A percentile compares a stretch with the other conserved stretches of the same genome.
Evolutionary conservation across 2,888 invertebrate species (phyloP).

Genomic region (Platycnemis pennipes): DNA sequence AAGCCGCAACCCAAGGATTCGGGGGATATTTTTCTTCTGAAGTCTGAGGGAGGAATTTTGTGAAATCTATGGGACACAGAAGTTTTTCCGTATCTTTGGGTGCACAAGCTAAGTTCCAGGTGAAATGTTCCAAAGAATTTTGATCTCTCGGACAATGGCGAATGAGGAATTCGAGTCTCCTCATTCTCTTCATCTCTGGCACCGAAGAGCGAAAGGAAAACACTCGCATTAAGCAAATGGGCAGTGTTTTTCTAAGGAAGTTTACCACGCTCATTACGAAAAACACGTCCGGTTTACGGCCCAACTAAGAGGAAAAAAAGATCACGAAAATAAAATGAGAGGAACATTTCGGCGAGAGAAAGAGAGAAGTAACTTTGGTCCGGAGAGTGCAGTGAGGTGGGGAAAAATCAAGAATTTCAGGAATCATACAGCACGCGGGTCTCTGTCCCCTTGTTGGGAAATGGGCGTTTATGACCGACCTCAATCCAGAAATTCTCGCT

Average conservation of each 20-base stretch:
- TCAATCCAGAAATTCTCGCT: conserved; percentile 43
- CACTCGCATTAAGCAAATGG: neutral
- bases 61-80: no score
- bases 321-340: neutral
- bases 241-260: neutral
- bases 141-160: neutral
- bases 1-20: no score
- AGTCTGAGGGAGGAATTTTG: no score
- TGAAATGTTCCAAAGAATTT: neutral
- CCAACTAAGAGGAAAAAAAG: neutral
- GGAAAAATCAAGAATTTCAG: neutral
- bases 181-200: neutral
- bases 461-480: conserved; percentile 36
- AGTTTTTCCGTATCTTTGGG: neutral
- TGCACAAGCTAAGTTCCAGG: neutral
- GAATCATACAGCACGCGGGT: conserved; percentile 18
- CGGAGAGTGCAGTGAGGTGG: neutral
- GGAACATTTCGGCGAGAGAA: neutral
- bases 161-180: neutral
- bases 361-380: neutral
- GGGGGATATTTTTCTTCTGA: no score
- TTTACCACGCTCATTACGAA: conserved; percentile 27
- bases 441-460: neutral
- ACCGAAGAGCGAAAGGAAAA: neutral
- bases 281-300: conserved; percentile 26